These are phyloP conservation scores for Poeciliopsis turneri DNA, from an alignment of 2,797 vertebrate species.

Conservation along the genomic window DNA sequence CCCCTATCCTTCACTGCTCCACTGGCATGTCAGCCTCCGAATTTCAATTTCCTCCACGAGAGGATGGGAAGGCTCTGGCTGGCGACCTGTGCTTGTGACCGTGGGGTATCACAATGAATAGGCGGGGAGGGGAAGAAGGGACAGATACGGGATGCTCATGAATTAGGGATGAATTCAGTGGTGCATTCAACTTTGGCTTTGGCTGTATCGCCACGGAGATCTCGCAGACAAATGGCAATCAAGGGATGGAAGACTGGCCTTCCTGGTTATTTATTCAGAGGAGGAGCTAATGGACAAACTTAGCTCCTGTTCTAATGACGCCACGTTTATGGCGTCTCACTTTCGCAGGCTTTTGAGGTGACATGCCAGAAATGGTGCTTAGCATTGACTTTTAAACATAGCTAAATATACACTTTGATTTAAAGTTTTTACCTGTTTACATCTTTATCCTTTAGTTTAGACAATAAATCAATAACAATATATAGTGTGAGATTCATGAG, in stretches of 20 bases:
- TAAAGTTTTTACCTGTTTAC: no score
- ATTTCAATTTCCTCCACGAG: constrained; percentile 76
- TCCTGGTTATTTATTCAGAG: constrained; percentile 63
- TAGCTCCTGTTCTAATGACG: constrained; percentile 6
- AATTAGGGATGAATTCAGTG: constrained; percentile 77
- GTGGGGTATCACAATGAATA: constrained; percentile 65
- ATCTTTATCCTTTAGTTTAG: no score
- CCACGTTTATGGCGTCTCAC: constrained; percentile 46
- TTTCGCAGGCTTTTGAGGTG: constrained; percentile 26
- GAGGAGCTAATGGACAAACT: constrained; percentile 38
- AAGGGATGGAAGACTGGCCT: constrained; percentile 49
- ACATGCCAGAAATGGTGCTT: neutral
- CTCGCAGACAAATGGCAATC: constrained; percentile 74
- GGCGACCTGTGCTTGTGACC: constrained; percentile 66
- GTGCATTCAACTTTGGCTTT: constrained; percentile 70
- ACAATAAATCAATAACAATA: no score
- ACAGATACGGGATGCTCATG: constrained; percentile 71
- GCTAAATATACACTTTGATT: no score
- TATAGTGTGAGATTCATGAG: no score
- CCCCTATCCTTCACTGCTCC: constrained; percentile 75
- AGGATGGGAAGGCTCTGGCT: constrained; percentile 62
- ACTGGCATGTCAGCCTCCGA: constrained; percentile 51
- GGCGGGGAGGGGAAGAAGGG: constrained; percentile 45
- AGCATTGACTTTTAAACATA: neutral
- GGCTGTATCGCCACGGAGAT: constrained; percentile 66